phyloP scores from a whole-genome alignment of 2,888 invertebrate genomes.

The Argyra leucocephala region DNA sequence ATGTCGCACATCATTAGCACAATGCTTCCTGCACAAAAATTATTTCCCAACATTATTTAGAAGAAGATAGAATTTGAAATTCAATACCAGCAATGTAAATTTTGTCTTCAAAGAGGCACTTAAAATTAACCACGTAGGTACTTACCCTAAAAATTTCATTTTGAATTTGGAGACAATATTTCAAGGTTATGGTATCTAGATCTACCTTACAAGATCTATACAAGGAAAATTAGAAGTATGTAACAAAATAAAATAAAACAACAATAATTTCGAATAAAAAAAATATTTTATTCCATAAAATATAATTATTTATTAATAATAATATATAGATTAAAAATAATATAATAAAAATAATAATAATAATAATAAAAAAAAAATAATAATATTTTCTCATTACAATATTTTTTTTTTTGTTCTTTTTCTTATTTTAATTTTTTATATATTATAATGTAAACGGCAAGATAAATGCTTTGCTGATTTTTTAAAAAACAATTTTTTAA shows the following conservation, averaged over 20 bases:
- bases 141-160: too few species aligned
- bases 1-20: too few species aligned
- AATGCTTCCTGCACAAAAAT: too few species aligned
- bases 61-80: too few species aligned
- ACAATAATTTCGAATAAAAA: constrained; percentile 9
- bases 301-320: constrained; percentile 17
- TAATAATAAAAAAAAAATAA: neutral
- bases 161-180: too few species aligned
- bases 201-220: too few species aligned
- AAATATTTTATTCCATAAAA: constrained; percentile 17
- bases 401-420: neutral
- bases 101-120: too few species aligned
- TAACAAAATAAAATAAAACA: neutral
- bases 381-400: neutral
- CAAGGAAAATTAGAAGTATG: too few species aligned
- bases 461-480: constrained; percentile 24
- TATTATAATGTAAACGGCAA: constrained; percentile 17
- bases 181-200: too few species aligned
- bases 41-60: too few species aligned
- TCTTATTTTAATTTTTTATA: neutral
- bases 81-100: too few species aligned
- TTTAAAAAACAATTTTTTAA: constrained; percentile 13
- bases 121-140: too few species aligned
- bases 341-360: constrained; percentile 6
- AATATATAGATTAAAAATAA: constrained; percentile 15